Evolutionary conservation across 2,797 vertebrate species (phyloP).

Genomic region (Tragopan temminckii): DNA sequence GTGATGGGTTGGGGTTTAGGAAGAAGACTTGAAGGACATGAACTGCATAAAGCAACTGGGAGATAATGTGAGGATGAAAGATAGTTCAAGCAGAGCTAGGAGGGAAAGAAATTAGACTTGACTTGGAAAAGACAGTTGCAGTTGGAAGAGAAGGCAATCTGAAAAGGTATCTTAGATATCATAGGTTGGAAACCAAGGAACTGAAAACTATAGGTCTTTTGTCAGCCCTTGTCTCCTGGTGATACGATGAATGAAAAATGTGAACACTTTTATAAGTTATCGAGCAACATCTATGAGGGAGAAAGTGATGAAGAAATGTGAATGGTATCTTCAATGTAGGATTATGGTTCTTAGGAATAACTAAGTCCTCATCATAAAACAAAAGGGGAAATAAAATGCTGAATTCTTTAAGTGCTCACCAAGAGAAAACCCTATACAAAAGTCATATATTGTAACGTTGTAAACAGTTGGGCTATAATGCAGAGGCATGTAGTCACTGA

Average conservation of each 20-base stretch:
- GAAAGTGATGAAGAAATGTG: not conserved
- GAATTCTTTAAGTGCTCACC: not conserved
- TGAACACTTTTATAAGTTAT: not conserved
- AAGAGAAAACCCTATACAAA: not conserved
- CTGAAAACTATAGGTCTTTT: not conserved
- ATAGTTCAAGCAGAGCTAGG: not conserved
- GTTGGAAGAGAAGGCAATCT: not conserved
- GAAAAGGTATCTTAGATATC: not conserved
- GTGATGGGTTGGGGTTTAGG: not conserved
- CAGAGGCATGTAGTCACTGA: not conserved
- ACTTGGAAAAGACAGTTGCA: not conserved
- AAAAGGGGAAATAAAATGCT: not conserved
- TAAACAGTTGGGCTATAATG: not conserved
- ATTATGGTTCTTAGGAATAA: not conserved
- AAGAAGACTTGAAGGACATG: not conserved
- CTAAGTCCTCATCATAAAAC: not conserved
- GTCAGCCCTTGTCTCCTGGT: not conserved
- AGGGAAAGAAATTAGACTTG: not conserved
- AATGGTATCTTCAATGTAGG: not conserved
- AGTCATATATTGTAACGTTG: not conserved
- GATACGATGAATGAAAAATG: not conserved
- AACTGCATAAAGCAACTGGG: not conserved
- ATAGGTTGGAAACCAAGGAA: not conserved
- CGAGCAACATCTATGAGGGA: fast-evolving
- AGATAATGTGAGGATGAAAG: not conserved